These are phyloP conservation scores for Idaea biselata DNA, from an alignment of 2,888 invertebrate species.

Conservation along the genomic window DNA sequence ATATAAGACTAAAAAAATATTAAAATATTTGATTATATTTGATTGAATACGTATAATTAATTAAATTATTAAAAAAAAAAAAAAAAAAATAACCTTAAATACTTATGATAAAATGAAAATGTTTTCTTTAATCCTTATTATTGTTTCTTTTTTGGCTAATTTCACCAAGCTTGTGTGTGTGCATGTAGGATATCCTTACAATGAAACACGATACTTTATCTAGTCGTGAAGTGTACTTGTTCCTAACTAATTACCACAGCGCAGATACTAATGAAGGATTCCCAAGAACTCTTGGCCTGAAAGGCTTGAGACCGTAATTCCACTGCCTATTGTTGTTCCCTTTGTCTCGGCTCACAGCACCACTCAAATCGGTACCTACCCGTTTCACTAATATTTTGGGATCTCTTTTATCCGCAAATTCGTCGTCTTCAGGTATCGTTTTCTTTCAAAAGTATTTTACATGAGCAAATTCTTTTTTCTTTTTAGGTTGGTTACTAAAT, in stretches of 20 bases:
- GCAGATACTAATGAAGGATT: slow-evolving; percentile 55
- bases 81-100: too few species aligned
- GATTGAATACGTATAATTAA: too few species aligned
- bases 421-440: slow-evolving; percentile 35
- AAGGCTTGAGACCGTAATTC: slow-evolving; percentile 56
- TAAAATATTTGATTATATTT: too few species aligned
- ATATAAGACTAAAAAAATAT: too few species aligned
- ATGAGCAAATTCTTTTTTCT: slow-evolving; percentile 27
- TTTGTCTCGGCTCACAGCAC: slow-evolving; percentile 46
- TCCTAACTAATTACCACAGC: slow-evolving; percentile 45
- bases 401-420: slow-evolving; percentile 32
- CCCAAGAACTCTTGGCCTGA: slow-evolving; percentile 43
- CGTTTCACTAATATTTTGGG: slow-evolving; percentile 36
- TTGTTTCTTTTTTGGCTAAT: background rate
- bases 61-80: too few species aligned
- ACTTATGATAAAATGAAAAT: background rate
- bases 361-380: slow-evolving; percentile 37
- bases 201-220: background rate
- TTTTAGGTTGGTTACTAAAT: slow-evolving; percentile 24
- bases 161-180: background rate
- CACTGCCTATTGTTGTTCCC: slow-evolving; percentile 56
- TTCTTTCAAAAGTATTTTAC: slow-evolving; percentile 31
- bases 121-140: background rate
- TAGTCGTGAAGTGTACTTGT: background rate
- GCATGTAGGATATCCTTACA: background rate